phyloP scores from a whole-genome alignment of 2,797 vertebrate genomes.

The Antrozous pallidus region DNA sequence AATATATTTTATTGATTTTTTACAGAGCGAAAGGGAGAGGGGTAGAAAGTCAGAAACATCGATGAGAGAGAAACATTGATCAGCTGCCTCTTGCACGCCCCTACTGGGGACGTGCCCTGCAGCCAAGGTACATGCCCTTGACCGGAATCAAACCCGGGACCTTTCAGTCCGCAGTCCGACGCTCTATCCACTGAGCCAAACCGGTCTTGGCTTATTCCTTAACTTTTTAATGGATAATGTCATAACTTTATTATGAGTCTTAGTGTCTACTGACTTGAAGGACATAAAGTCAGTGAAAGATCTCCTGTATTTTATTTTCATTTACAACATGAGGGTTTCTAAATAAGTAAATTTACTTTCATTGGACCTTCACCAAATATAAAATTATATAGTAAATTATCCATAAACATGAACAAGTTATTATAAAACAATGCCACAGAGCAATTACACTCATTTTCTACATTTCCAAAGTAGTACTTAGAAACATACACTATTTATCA shows the following conservation, averaged over 20 bases:
- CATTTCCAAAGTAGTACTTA: background rate
- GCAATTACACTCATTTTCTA: background rate
- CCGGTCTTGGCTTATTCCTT: background rate
- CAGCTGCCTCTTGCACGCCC: too few species aligned
- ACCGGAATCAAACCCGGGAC: too few species aligned
- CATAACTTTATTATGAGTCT: background rate
- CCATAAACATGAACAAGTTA: background rate
- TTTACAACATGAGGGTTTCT: background rate
- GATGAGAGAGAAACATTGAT: too few species aligned
- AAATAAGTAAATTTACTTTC: slow-evolving; percentile 10
- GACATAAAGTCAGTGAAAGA: background rate
- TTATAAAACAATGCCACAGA: background rate
- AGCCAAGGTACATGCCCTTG: too few species aligned
- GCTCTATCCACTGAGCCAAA: too few species aligned
- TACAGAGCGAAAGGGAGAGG: too few species aligned
- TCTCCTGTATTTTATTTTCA: background rate
- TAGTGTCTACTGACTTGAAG: background rate
- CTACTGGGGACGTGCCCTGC: too few species aligned
- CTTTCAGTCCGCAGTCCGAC: too few species aligned
- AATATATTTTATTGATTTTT: too few species aligned
- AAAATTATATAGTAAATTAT: slow-evolving; percentile 28
- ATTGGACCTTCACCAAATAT: background rate
- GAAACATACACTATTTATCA: background rate
- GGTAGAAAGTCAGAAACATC: too few species aligned
- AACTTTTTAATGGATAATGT: background rate